Conservation (phyloP, 2,113 vertebrate genomes). For the Peromyscus maniculatus region DNA sequence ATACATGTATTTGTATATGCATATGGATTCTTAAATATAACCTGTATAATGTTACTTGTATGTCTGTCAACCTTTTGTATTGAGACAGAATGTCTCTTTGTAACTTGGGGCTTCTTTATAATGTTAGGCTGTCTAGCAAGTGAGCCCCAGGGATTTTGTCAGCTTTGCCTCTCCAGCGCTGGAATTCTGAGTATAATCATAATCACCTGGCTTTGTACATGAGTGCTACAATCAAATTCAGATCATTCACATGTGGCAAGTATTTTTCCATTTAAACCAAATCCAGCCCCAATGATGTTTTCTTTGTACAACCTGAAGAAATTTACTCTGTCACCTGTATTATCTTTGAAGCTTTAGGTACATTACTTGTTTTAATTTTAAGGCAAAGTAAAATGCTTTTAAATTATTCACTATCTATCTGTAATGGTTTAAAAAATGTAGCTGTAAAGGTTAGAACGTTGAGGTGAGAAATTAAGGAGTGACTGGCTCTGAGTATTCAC, state of each 20-base stretch:
- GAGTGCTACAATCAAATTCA: not conserved
- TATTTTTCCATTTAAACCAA: not conserved
- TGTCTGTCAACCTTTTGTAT: not conserved
- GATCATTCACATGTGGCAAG: not conserved
- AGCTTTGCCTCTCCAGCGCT: not conserved
- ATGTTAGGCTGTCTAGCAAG: accelerated
- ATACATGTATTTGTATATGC: no score
- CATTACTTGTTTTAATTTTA: not conserved
- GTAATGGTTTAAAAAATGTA: not conserved
- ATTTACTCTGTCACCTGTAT: constrained; percentile 25
- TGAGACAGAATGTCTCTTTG: not conserved
- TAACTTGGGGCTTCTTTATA: not conserved
- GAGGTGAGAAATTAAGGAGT: not conserved
- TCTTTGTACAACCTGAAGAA: not conserved
- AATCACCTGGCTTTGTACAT: not conserved
- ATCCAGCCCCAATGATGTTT: not conserved
- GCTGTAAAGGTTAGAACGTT: not conserved
- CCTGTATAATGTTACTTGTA: not conserved
- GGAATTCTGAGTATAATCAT: not conserved
- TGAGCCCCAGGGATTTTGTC: not conserved
- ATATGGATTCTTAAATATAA: not conserved
- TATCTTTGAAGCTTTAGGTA: not conserved
- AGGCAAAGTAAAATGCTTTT: not conserved
- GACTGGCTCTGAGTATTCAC: not conserved
- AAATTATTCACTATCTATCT: not conserved